phyloP scores from a whole-genome alignment of 2,888 invertebrate species.

The Automeris io region DNA sequence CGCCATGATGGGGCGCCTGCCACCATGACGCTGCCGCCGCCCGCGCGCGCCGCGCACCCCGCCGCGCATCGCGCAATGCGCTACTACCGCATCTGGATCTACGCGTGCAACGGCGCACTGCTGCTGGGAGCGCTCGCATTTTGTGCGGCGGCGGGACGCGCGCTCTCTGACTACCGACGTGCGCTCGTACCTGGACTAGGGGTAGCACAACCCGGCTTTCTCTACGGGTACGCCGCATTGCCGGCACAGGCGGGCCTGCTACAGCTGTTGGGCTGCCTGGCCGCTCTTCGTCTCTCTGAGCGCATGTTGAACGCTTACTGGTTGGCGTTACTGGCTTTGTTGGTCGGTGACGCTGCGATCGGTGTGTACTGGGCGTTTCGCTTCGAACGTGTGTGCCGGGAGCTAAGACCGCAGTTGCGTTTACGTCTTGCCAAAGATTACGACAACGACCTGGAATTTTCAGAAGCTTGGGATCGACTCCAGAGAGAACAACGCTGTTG shows the following conservation, averaged over 20 bases:
- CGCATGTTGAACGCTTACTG: slow-evolving; percentile 90
- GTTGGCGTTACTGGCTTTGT: slow-evolving; percentile 85
- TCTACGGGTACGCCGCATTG: slow-evolving; percentile 90
- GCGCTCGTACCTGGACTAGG: slow-evolving; percentile 84
- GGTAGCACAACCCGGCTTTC: slow-evolving; percentile 87
- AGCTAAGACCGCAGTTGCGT: slow-evolving; percentile 82
- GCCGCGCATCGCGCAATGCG: slow-evolving; percentile 80
- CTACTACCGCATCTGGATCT: slow-evolving; percentile 94
- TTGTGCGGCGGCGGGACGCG: slow-evolving; percentile 84
- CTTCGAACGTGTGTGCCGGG: slow-evolving; percentile 85
- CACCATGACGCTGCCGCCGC: slow-evolving; percentile 78
- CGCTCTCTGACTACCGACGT: slow-evolving; percentile 83
- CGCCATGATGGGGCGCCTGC: slow-evolving; percentile 76
- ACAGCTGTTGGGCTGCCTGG: slow-evolving; percentile 88
- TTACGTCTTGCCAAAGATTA: slow-evolving; percentile 81
- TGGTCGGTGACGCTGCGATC: slow-evolving; percentile 89
- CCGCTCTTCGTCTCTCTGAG: slow-evolving; percentile 87
- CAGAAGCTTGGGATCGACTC: slow-evolving; percentile 86
- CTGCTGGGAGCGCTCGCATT: slow-evolving; percentile 89
- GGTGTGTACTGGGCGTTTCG: slow-evolving; percentile 92
- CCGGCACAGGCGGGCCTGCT: slow-evolving; percentile 83
- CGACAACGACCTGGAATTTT: slow-evolving; percentile 83
- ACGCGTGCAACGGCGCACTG: slow-evolving; percentile 93
- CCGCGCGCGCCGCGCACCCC: slow-evolving; percentile 72
- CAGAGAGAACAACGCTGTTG: slow-evolving; percentile 87